phyloP scores from a whole-genome alignment of 1,140 invertebrate genomes.

The Nasonia longicornis region DNA sequence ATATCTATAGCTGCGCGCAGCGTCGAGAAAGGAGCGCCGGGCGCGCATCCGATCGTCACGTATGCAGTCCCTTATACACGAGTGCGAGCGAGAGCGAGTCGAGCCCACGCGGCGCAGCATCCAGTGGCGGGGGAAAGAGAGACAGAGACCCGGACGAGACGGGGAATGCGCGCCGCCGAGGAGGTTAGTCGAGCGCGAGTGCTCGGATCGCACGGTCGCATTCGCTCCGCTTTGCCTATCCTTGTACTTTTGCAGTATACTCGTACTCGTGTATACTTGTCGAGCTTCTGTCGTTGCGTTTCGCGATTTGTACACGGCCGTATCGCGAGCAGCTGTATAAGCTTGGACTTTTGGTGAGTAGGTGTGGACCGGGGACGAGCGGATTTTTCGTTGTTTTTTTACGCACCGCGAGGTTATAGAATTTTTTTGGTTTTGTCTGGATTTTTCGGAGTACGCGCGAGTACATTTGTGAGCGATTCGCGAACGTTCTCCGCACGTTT shows the following conservation, averaged over 20 bases:
- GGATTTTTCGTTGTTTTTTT: too few relatives aligned
- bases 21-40: background rate
- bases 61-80: constrained; percentile 35
- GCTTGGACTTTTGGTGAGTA: background rate
- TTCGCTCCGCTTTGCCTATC: background rate
- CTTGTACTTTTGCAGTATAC: background rate
- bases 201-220: constrained; percentile 40
- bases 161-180: constrained; percentile 3
- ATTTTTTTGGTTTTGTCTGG: too few relatives aligned
- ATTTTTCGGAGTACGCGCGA: too few relatives aligned
- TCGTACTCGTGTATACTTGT: background rate
- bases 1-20: constrained; percentile 29
- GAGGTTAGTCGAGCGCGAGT: constrained; percentile 46
- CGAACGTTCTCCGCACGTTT: too few relatives aligned
- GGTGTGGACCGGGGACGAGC: background rate
- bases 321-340: background rate
- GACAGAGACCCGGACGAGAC: background rate
- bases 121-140: background rate
- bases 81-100: background rate
- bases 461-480: too few relatives aligned
- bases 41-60: constrained; percentile 26
- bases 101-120: constrained; percentile 13
- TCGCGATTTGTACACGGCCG: background rate
- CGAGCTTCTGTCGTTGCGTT: background rate
- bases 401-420: too few relatives aligned